These are phyloP conservation scores for Agriotes lineatus DNA, from an alignment of 2,888 invertebrate genomes.

Conservation along the genomic window DNA sequence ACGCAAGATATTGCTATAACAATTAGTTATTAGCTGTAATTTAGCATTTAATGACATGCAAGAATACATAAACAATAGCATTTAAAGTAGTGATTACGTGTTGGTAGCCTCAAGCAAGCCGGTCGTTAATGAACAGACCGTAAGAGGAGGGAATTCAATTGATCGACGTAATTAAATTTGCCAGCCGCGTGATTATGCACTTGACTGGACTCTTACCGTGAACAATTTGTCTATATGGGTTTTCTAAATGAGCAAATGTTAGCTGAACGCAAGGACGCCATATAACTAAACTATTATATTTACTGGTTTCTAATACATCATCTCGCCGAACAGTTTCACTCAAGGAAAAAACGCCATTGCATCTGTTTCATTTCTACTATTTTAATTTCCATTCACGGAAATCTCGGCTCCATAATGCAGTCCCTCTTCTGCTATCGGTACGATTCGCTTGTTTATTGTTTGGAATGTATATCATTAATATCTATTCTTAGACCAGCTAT, in stretches of 20 bases:
- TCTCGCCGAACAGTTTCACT: too few species aligned
- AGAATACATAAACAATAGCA: slow-evolving; percentile 51
- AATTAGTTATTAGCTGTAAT: slow-evolving; percentile 50
- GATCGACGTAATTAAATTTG: slow-evolving; percentile 56
- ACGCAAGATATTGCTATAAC: slow-evolving; percentile 34
- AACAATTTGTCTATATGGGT: slow-evolving; percentile 54
- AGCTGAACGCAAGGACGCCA: slow-evolving; percentile 47
- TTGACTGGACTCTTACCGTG: slow-evolving; percentile 49
- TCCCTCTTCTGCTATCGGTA: background rate
- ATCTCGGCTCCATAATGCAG: too few species aligned
- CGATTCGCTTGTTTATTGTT: background rate
- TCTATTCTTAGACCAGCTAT: slow-evolving; percentile 22
- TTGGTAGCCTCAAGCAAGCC: slow-evolving; percentile 40
- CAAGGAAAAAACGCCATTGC: too few species aligned
- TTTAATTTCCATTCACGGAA: too few species aligned
- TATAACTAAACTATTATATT: slow-evolving; percentile 19
- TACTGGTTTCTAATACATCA: slow-evolving; percentile 31
- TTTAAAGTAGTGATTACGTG: slow-evolving; percentile 49
- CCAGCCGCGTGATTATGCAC: slow-evolving; percentile 53
- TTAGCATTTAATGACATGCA: slow-evolving; percentile 51
- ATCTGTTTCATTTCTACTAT: too few species aligned
- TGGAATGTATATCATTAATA: slow-evolving; percentile 9
- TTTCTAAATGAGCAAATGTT: slow-evolving; percentile 48
- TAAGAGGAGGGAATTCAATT: slow-evolving; percentile 53
- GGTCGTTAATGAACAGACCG: slow-evolving; percentile 49